Evolutionary conservation across 2,888 invertebrate genomes (phyloP).

Genomic region (Machimus rusticus): DNA sequence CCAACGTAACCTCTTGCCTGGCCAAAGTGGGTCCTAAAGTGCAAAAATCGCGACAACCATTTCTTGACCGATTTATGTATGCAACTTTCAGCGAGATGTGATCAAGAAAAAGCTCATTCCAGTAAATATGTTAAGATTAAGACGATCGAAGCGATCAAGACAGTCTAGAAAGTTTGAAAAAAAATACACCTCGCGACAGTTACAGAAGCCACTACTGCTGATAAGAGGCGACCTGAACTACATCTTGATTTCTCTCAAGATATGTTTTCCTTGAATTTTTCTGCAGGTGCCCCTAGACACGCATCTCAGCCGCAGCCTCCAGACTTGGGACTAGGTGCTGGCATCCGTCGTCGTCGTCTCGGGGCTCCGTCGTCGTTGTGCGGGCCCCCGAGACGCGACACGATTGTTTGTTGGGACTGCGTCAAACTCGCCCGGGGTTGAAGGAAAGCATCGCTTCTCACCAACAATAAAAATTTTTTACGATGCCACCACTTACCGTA

Average conservation of each 20-base stretch:
- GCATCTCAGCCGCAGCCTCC: background rate
- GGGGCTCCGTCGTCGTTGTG: background rate
- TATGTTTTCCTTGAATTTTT: background rate
- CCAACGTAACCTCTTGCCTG: background rate
- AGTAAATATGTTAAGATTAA: background rate
- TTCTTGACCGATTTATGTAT: background rate
- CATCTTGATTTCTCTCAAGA: background rate
- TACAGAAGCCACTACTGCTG: background rate
- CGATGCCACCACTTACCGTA: constrained; percentile 20
- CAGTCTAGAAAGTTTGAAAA: background rate
- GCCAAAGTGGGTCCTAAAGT: background rate
- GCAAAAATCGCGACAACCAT: background rate
- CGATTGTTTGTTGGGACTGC: constrained; percentile 22
- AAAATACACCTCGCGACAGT: background rate
- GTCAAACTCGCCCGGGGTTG: constrained; percentile 4
- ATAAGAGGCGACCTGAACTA: background rate
- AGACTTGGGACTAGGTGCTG: background rate
- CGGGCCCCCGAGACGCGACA: background rate
- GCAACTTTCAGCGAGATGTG: background rate
- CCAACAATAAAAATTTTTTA: constrained; percentile 21
- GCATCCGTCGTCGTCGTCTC: background rate
- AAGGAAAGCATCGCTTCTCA: background rate
- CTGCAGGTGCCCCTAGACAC: background rate
- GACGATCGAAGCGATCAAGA: background rate
- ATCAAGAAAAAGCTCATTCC: background rate